A percentile compares a stretch with the other conserved stretches of the same genome.
These are phyloP conservation scores for Barnardius zonarius DNA, from an alignment of 2,113 vertebrate genomes.

Conservation along the genomic window DNA sequence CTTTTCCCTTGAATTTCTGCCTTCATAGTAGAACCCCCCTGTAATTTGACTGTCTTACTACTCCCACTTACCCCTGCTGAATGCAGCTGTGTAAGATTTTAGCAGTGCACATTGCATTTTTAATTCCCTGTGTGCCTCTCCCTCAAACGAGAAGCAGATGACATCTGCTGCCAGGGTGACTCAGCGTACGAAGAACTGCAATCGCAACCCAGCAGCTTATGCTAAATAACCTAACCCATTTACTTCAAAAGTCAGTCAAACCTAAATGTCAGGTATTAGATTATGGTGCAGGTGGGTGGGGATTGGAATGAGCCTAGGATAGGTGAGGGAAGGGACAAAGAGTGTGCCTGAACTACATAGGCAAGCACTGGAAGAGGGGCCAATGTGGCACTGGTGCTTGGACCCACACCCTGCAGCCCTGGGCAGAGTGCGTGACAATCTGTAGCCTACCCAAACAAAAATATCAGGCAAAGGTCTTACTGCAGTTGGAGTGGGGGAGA, in stretches of 20 bases:
- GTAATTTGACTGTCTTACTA: slow-evolving; percentile 60
- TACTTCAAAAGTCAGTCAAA: slow-evolving; percentile 31
- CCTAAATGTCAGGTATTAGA: slow-evolving; percentile 14
- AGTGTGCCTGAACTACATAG: not conserved
- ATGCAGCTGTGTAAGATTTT: slow-evolving; percentile 45
- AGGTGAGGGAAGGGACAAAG: not conserved
- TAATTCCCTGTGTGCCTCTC: slow-evolving; percentile 32
- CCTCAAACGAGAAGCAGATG: slow-evolving; percentile 39
- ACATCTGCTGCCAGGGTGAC: slow-evolving; percentile 54
- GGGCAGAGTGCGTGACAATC: not conserved
- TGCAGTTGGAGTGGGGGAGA: not conserved
- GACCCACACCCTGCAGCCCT: not conserved
- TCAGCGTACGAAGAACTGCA: slow-evolving; percentile 21
- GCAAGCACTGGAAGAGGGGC: not conserved
- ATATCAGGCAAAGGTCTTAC: not conserved
- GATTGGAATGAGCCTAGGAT: not conserved
- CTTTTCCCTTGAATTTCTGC: slow-evolving; percentile 32
- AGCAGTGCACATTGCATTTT: slow-evolving; percentile 20
- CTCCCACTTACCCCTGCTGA: slow-evolving; percentile 60
- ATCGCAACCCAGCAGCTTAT: not conserved
- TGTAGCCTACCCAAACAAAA: slow-evolving; percentile 5
- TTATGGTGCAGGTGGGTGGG: not conserved
- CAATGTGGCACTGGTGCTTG: not conserved
- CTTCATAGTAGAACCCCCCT: slow-evolving; percentile 36
- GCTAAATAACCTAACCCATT: slow-evolving; percentile 7